A percentile compares a stretch with the other conserved stretches of the same genome.
Evolutionary conservation across 2,113 vertebrate species (phyloP).

Genomic region (Edolisoma coerulescens): DNA sequence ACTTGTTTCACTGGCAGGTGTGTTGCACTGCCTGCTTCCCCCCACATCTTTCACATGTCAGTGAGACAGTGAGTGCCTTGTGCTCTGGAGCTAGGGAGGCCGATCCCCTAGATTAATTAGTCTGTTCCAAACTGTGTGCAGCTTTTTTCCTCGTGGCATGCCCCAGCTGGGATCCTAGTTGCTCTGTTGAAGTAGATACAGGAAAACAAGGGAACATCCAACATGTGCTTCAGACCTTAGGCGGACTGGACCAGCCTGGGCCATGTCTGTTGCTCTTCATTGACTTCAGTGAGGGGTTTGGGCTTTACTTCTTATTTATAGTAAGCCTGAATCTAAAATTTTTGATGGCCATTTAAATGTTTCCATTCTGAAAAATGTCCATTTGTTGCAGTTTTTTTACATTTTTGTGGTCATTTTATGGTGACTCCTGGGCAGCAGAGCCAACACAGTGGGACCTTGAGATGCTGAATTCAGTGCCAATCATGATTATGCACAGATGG

Average conservation of each 20-base stretch:
- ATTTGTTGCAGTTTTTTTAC: not conserved
- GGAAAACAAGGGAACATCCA: not conserved
- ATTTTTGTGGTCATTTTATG: not conserved
- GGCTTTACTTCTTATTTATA: not conserved
- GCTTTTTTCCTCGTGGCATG: not conserved
- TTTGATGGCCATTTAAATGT: not conserved
- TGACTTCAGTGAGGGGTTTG: not conserved
- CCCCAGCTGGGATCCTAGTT: accelerated
- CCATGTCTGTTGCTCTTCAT: not conserved
- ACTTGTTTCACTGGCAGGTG: not conserved
- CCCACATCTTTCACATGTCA: not conserved
- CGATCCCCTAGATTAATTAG: not conserved
- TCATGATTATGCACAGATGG: no score
- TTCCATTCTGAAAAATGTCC: not conserved
- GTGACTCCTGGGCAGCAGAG: not conserved
- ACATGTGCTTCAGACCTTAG: not conserved
- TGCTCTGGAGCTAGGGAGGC: not conserved
- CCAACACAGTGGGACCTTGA: not conserved
- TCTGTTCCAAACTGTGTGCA: not conserved
- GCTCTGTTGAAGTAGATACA: not conserved
- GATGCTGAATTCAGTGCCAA: not conserved
- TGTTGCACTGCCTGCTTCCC: not conserved
- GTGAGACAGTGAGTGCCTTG: accelerated
- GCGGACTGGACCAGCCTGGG: not conserved
- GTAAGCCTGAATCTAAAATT: not conserved